Percentiles rank a stretch among this genome's conserved stretches.
These are phyloP conservation scores for Agapostemon virescens DNA, from an alignment of 2,888 invertebrate species.

Conservation along the genomic window DNA sequence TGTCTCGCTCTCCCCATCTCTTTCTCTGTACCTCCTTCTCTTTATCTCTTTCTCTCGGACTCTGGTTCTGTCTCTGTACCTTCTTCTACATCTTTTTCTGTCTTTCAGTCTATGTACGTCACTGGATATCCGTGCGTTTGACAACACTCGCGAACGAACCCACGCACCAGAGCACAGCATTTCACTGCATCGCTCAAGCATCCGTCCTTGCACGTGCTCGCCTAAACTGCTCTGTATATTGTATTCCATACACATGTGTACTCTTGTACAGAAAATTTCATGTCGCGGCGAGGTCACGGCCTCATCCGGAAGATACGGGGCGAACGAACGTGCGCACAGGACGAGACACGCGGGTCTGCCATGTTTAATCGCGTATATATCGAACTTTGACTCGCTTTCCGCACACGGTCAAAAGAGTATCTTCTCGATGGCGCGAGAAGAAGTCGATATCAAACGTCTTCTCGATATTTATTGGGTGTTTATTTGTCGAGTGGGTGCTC, in stretches of 20 bases:
- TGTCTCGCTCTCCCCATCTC: not conserved
- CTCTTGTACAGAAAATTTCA: conserved; percentile 64
- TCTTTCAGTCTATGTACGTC: conserved; percentile 49
- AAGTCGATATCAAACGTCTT: not conserved
- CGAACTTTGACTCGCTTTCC: no score
- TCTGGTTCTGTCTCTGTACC: conserved; percentile 9
- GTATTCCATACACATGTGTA: conserved; percentile 57
- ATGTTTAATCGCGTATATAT: conserved; percentile 23
- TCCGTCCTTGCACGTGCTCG: conserved; percentile 78
- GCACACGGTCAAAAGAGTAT: conserved; percentile 3
- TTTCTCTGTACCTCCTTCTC: not conserved
- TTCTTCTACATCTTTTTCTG: conserved; percentile 7
- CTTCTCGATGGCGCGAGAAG: not conserved
- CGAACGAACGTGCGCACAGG: conserved; percentile 19
- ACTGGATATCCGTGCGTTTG: conserved; percentile 61
- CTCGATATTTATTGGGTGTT: conserved; percentile 19
- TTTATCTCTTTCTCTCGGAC: conserved; percentile 6
- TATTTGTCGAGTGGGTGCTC: conserved; percentile 2
- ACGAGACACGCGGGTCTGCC: not conserved
- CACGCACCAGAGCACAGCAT: conserved; percentile 78
- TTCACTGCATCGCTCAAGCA: conserved; percentile 79
- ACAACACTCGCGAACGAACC: conserved; percentile 66
- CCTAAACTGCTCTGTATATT: conserved; percentile 71
- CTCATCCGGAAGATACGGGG: conserved; percentile 37
- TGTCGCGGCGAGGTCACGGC: conserved; percentile 52